Evolutionary conservation across 2,113 vertebrate genomes (phyloP).

Genomic region (Acrocephalus arundinaceus): DNA sequence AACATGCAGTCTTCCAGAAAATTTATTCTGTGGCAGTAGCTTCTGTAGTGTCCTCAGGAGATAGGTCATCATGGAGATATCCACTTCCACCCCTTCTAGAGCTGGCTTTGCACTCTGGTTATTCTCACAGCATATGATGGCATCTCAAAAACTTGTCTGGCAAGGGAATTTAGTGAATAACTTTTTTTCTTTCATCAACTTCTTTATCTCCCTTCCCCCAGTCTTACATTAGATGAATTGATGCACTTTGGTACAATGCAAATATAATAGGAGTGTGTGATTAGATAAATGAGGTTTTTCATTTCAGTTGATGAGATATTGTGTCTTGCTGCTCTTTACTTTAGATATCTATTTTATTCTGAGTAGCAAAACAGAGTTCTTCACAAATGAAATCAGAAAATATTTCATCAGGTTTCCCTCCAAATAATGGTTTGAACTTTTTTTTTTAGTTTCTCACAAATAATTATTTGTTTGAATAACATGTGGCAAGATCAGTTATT

Average conservation of each 20-base stretch:
- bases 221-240: not conserved
- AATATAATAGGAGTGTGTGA: not conserved
- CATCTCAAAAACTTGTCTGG: not conserved
- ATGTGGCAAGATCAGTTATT: not conserved
- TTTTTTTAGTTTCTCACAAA: not conserved
- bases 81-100: not conserved
- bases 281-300: conserved; percentile 21
- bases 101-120: not conserved
- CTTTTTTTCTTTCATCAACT: not conserved
- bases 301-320: not conserved
- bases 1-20: not conserved
- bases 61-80: not conserved
- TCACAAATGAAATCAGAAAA: not conserved
- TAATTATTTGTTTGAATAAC: not conserved
- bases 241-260: not conserved
- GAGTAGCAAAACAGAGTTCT: not conserved
- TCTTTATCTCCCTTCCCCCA: not conserved
- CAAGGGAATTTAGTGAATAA: not conserved
- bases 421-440: not conserved
- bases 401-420: not conserved
- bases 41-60: not conserved
- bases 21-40: not conserved
- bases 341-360: not conserved
- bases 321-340: not conserved
- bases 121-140: not conserved